Evolutionary conservation across 2,888 invertebrate species (phyloP), one percentile per base, ranked within the genome.

Genomic region (Drosophila birchii): DNA sequence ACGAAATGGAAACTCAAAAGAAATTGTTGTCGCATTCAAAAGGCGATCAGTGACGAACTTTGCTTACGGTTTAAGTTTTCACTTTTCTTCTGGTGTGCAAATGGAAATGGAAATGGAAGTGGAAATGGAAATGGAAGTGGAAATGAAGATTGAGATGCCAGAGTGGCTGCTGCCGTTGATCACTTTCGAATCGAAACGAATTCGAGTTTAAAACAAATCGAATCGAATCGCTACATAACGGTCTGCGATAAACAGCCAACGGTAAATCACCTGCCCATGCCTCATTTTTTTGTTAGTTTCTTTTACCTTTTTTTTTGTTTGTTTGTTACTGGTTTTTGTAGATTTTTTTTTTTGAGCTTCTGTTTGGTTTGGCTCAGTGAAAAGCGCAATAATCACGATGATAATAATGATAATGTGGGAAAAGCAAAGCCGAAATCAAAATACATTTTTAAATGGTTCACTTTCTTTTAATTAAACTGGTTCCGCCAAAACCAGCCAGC

Each of bases 391-490:
- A 61, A 61, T 61, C 69, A 76, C 63, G 64, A 76, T 72, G 64
- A 76, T 72, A 63, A 61, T 66, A 59, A 71, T 64, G 72, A 76
- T 72, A 71, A 76, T 72, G 72, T 70, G 68, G 71, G 57, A 68
- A 68, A 69, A 69, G 64, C 58, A 23, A 58, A 23, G 49, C 47
- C 69, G 58, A 78, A 61, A 71, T 64, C 58, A 59, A 78, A 70
- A 80, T 58, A 70, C 61, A 73, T 67, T 76, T 80, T 64, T 67
- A 86, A 87, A 81, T 78, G 88, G 82, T 89, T 86, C 86, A 89
- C 86, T 86, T 86, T 86, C 89, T 89, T 87, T 80, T 61, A 83
- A 87, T 89, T 78, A 78, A 89, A 88, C 88, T 67, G 83, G 89
- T 86, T 86, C 78, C 70, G 38, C 29, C 29, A 63, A 49, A 41